phyloP scores from a whole-genome alignment of 2,888 invertebrate species.

The Callyntrura sp. region DNA sequence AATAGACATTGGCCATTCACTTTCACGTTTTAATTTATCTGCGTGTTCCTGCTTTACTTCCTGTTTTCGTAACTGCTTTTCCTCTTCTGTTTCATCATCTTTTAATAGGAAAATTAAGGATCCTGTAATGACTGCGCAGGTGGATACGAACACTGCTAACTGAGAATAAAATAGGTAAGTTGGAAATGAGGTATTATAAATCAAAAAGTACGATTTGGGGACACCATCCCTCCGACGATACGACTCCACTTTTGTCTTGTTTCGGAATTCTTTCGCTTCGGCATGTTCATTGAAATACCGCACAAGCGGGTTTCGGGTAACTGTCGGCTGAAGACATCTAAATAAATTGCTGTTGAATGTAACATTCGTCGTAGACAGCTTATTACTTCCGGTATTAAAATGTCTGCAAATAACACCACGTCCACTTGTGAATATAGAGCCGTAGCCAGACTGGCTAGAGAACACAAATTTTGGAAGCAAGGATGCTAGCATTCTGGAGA shows the following conservation, averaged over 20 bases:
- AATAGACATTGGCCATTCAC: neutral
- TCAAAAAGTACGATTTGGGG: constrained; percentile 75
- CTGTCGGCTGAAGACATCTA: neutral
- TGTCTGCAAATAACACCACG: neutral
- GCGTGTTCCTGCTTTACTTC: neutral
- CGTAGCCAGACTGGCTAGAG: neutral
- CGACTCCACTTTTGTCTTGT: too few species aligned
- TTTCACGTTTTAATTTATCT: neutral
- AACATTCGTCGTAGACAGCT: neutral
- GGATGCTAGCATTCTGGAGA: neutral
- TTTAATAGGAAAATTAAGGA: neutral
- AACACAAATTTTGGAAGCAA: neutral
- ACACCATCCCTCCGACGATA: constrained; percentile 72
- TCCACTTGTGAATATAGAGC: neutral
- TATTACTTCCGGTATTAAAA: neutral
- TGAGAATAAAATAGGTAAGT: constrained; percentile 73
- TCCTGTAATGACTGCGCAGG: constrained; percentile 37
- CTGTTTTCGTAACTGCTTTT: neutral
- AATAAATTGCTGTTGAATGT: neutral
- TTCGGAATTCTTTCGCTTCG: constrained; percentile 33
- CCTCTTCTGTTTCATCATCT: neutral
- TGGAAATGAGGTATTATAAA: constrained; percentile 76
- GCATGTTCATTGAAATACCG: neutral
- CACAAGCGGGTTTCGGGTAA: neutral
- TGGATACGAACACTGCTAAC: constrained; percentile 20